Base-by-base conservation (phyloP, 92 coral and sea anemone species). In the Zoanthus sociatus region DNA sequence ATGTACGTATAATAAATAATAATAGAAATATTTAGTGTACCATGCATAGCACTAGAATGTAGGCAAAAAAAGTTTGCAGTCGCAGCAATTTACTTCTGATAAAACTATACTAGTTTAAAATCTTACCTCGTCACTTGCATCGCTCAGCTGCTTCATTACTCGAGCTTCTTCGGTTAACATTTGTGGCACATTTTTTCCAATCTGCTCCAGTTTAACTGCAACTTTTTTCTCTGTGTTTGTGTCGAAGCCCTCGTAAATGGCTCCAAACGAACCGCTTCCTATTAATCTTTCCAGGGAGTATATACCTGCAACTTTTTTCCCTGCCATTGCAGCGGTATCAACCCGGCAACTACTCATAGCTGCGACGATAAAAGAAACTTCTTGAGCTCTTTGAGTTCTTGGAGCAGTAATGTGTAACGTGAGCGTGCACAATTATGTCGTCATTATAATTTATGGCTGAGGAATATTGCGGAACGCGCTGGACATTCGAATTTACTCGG, bases 221-320 rank as follows among this genome's bases (percentile, higher is more conserved):
- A 93, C 90, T 87, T 73, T 88, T 79, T 93, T 88, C n/a, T 89
- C 79, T 7, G 61, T 90, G 12, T 91, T 89, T n/a, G 83, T 68
- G 66, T 93, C 88, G 13, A 83, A 78, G 0, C 94, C 94, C 64
- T 86, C 72, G 73, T 56, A 93, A 78, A 93, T 88, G 7, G 90
- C 90, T 26, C 96, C 96, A 77, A 91, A 93, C 58, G 96, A 93
- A 50, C 96, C 96, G 81, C 86, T 88, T n/a, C 93, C 96, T 71
- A 93, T 77, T 70, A 83, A 75, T n/a, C 86, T 86, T 33, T 89
- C 63, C 15, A 91, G 68, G 51, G 82, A 92, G 20, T 89, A 93
- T 53, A 90, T 89, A 13, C 87, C 88, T 16, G 90, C 94, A 45
- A 93, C 68, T 15, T 71, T 71, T 60, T 47, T 69, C 50, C 93